Evolutionary conservation across 2,888 invertebrate species (phyloP).

Genomic region (Aphidoletes aphidimyza): DNA sequence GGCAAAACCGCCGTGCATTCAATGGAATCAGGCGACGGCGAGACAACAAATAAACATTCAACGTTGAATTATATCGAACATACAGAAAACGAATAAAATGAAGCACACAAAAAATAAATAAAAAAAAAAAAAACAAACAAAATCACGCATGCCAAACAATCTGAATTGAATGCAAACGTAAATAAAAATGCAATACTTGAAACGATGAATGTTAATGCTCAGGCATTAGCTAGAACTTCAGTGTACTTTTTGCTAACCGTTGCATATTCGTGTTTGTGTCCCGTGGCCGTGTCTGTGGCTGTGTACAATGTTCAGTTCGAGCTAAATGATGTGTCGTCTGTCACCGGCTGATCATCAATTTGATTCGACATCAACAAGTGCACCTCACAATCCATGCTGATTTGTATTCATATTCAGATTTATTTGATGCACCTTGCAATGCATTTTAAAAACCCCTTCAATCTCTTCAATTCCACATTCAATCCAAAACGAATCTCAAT

Average conservation of each 20-base stretch:
- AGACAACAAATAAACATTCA: slow-evolving; percentile 16
- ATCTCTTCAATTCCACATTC: too few species aligned
- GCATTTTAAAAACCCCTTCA: too few species aligned
- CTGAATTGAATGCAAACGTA: slow-evolving; percentile 43
- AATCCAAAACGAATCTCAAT: not conserved
- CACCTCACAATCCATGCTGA: not conserved
- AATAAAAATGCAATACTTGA: not conserved
- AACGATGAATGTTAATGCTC: not conserved
- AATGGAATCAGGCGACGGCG: not conserved
- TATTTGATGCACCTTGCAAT: not conserved
- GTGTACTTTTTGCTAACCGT: too few species aligned
- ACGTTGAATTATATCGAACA: slow-evolving; percentile 41
- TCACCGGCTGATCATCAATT: not conserved
- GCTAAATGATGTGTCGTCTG: not conserved
- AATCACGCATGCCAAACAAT: slow-evolving; percentile 8
- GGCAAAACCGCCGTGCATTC: not conserved
- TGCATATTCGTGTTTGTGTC: not conserved
- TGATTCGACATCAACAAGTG: slow-evolving; percentile 39
- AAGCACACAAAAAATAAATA: not conserved
- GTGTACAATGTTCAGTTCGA: not conserved
- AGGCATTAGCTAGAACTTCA: not conserved
- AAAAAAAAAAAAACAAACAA: not conserved
- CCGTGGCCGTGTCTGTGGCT: not conserved
- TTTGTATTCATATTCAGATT: slow-evolving; percentile 51
- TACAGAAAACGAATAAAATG: too few species aligned